Percentiles rank a stretch among this genome's conserved stretches.
These are phyloP conservation scores for Chironomus striatipennis DNA, from an alignment of 1,140 invertebrate genomes.

Conservation along the genomic window DNA sequence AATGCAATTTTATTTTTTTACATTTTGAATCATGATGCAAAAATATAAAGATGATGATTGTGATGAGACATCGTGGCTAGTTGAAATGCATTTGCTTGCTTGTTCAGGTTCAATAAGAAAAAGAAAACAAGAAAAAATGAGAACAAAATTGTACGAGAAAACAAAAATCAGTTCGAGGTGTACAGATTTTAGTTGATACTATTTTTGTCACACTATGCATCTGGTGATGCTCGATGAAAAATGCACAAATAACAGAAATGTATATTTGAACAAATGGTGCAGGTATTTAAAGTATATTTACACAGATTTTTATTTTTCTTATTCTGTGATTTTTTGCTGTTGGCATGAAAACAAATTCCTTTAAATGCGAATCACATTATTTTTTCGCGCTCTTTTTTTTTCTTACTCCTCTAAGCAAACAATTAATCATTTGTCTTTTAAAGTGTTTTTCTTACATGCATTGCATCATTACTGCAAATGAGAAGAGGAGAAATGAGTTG, in stretches of 20 bases:
- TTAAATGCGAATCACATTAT: not conserved
- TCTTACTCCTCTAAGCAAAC: not conserved
- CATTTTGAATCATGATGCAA: not conserved
- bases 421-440: slow-evolving; percentile 4
- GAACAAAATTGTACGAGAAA: not conserved
- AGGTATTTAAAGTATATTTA: not conserved
- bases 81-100: not conserved
- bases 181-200: not conserved
- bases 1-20: not conserved
- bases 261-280: not conserved
- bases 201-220: not conserved
- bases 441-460: not conserved
- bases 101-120: not conserved
- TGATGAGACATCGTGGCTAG: slow-evolving; percentile 11
- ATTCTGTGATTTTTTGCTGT: not conserved
- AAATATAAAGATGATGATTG: not conserved
- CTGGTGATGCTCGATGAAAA: not conserved
- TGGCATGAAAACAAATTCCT: not conserved
- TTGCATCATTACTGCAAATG: not conserved
- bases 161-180: not conserved
- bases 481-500: too few relatives aligned
- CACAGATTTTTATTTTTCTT: slow-evolving; percentile 14
- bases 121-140: not conserved
- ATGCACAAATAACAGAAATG: not conserved
- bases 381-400: too few relatives aligned